These are phyloP conservation scores for Oscheius sp. DNA, from an alignment of 2,888 invertebrate species.

Conservation along the genomic window DNA sequence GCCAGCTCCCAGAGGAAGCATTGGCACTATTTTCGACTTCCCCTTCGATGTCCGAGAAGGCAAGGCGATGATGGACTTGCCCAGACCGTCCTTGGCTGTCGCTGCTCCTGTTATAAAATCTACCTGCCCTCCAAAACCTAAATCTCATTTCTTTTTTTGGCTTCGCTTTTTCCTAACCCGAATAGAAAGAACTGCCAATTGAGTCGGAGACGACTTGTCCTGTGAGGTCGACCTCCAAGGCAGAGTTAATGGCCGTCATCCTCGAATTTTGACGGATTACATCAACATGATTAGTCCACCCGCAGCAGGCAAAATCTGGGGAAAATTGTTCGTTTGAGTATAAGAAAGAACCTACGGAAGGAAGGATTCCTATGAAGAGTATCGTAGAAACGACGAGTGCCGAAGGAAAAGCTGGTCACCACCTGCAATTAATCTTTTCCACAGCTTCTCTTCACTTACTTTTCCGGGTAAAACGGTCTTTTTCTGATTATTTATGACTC, in stretches of 20 bases:
- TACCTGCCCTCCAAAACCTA: slow-evolving; percentile 91
- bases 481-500: slow-evolving; percentile 88
- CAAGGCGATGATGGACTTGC: slow-evolving; percentile 88
- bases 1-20: slow-evolving; percentile 83
- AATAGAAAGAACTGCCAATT: slow-evolving; percentile 83
- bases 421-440: slow-evolving; percentile 2
- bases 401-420: slow-evolving; percentile 84
- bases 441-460: not conserved
- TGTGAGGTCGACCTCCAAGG: slow-evolving; percentile 92
- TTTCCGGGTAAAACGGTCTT: slow-evolving; percentile 77
- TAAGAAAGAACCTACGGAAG: slow-evolving; percentile 44
- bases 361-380: slow-evolving; percentile 94
- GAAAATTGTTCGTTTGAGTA: not conserved
- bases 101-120: slow-evolving; percentile 93
- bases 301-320: slow-evolving; percentile 53
- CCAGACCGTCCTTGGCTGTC: slow-evolving; percentile 85
- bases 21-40: slow-evolving; percentile 86
- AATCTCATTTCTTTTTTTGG: too few species aligned
- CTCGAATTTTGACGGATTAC: slow-evolving; percentile 34
- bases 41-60: slow-evolving; percentile 85
- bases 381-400: slow-evolving; percentile 86
- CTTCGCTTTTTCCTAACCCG: slow-evolving; percentile 75
- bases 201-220: slow-evolving; percentile 94
- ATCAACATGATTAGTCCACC: slow-evolving; percentile 44
- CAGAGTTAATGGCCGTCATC: slow-evolving; percentile 96